phyloP scores from a whole-genome alignment of 92 coral and sea anemone genomes.

The Porites rus region DNA sequence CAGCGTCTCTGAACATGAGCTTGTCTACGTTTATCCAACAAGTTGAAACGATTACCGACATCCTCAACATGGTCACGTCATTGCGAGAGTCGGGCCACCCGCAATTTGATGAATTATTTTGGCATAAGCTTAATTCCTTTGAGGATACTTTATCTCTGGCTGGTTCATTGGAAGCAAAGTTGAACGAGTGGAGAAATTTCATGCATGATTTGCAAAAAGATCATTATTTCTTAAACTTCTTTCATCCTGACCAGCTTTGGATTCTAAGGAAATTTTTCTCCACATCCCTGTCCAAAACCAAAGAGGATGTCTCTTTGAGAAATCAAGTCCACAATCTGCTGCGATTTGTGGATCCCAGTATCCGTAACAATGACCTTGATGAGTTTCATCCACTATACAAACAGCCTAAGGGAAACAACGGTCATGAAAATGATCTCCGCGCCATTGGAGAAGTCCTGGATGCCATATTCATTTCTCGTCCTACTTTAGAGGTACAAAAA shows the following conservation, averaged over 20 bases:
- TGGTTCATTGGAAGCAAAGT: slow-evolving; percentile 40
- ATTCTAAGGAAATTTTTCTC: slow-evolving; percentile 52
- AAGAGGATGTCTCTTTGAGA: too few relatives aligned
- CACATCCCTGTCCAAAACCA: too few relatives aligned
- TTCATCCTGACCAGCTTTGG: slow-evolving; percentile 91
- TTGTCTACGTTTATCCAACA: slow-evolving; percentile 73
- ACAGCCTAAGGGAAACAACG: too few relatives aligned
- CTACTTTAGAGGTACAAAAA: too few relatives aligned
- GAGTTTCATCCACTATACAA: slow-evolving; percentile 29
- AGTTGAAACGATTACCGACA: slow-evolving; percentile 84
- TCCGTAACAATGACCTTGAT: slow-evolving; percentile 51
- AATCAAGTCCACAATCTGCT: too few relatives aligned
- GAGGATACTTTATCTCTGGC: slow-evolving; percentile 56
- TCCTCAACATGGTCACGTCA: slow-evolving; percentile 51
- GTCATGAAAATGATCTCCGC: slow-evolving; percentile 61
- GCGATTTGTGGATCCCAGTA: slow-evolving; percentile 74
- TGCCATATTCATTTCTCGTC: too few relatives aligned
- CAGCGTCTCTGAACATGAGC: too few relatives aligned
- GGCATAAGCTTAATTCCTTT: slow-evolving; percentile 65
- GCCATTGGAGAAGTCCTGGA: slow-evolving; percentile 75
- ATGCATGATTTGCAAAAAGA: slow-evolving; percentile 57
- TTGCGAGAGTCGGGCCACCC: slow-evolving; percentile 84
- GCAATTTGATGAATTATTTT: slow-evolving; percentile 41
- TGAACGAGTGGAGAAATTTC: slow-evolving; percentile 66
- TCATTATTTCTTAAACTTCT: slow-evolving; percentile 82